Evolutionary conservation across 1,140 invertebrate genomes (phyloP), one percentile per base, ranked within the genome.

Genomic region (Drosophila micromelanica): DNA sequence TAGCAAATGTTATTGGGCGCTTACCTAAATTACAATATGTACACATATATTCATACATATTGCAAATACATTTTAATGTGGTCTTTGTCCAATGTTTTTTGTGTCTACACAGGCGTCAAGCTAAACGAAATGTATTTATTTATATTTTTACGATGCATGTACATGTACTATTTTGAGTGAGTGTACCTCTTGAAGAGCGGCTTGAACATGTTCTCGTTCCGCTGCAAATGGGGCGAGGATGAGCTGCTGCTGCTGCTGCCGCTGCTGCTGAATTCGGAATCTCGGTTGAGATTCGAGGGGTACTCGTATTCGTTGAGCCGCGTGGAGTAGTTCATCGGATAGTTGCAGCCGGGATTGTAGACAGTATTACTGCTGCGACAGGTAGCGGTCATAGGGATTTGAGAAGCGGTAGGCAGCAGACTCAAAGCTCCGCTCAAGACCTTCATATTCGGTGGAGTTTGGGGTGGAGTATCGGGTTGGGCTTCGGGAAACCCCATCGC

Each of bases 371-470:
- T 92, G 77, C 67, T 93, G 86, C 93, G 93, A 92, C 92, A 93
- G 92, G 79, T 94, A 94, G 80, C 93, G 93, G 90, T 93, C 92
- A 91, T 93, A 93, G 91, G 93, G 92, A 74, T 92, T 92, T 87
- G 90, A 54, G 91, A 86, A 90, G 92, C 93, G 93, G 93, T 93
- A 90, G 95, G 86, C 72, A 91, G 93, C 79, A 95, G 91, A 77
- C 93, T 93, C 92, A 92, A 94, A 90, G 93, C 95, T 85, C 96
- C 95, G 90, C 95, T 96, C 79, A 95, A 95, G 90, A 97, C 94
- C 92, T 97, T 98, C 95, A 97, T 96, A 92, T 96, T 97, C 91
- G 97, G 97, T 63, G 97, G 97, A 73, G 97, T 98, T 93, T 98
- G 97, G 27, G 97, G 97, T 75, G 97, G 97, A 69, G 97, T 98